A percentile compares a stretch with the other conserved stretches of the same genome.
These are phyloP conservation scores for Halichondria panicea DNA, from an alignment of 37 sponge, comb jelly and placozoan species.

Conservation along the genomic window DNA sequence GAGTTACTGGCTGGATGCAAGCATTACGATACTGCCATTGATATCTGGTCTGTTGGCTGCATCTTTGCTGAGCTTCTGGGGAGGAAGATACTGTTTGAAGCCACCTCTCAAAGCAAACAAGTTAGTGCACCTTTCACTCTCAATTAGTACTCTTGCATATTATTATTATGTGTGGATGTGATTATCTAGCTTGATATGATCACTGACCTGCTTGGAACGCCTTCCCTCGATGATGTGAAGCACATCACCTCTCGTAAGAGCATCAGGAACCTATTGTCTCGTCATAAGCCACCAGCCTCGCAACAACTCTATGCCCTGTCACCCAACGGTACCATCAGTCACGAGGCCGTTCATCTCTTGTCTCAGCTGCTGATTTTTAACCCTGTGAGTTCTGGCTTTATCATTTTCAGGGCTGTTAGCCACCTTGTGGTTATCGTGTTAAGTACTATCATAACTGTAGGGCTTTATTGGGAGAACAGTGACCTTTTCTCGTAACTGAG, in stretches of 20 bases:
- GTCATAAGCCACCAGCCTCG: conserved; percentile 42
- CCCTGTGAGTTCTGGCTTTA: conserved; percentile 65
- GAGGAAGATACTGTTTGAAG: conserved; percentile 78
- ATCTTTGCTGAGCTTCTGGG: conserved; percentile 88
- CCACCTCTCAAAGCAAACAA: conserved; percentile 40
- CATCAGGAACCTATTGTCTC: conserved; percentile 49
- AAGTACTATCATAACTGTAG: too few relatives aligned
- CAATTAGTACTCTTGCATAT: neutral
- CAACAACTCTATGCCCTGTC: conserved; percentile 65
- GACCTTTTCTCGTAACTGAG: too few relatives aligned
- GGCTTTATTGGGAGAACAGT: too few relatives aligned
- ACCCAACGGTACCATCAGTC: conserved; percentile 28
- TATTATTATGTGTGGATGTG: too few relatives aligned
- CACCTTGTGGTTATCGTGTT: too few relatives aligned
- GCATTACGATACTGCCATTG: conserved; percentile 84
- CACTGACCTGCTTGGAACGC: conserved; percentile 80
- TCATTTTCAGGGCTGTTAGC: too few relatives aligned
- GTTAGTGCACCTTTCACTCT: conserved; percentile 4
- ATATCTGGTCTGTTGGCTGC: conserved; percentile 94
- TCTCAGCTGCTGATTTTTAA: conserved; percentile 80
- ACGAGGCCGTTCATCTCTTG: conserved; percentile 84
- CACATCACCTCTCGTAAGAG: conserved; percentile 51
- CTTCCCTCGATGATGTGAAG: conserved; percentile 46
- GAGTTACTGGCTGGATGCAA: conserved; percentile 85
- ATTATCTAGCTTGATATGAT: conserved; percentile 91